Percentiles rank a stretch among this genome's conserved stretches.
Conservation (phyloP, 2,113 vertebrate species). For the Corythaixoides concolor region DNA sequence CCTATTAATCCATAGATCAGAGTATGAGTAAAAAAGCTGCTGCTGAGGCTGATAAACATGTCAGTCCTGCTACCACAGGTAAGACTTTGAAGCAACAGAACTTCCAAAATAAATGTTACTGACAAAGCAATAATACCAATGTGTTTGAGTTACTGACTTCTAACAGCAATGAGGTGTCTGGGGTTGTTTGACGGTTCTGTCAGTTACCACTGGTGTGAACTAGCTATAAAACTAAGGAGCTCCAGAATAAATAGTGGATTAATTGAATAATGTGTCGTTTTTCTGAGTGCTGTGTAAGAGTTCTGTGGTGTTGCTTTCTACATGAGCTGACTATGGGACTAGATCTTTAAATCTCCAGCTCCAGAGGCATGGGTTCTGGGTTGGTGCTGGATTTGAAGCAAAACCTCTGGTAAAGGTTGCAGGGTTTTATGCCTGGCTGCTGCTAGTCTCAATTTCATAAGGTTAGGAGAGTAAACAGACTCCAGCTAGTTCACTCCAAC, state of each 20-base stretch:
- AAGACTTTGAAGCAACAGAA: constrained; percentile 54
- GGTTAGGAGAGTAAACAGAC: background rate
- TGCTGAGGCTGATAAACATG: constrained; percentile 71
- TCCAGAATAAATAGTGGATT: background rate
- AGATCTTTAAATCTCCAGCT: background rate
- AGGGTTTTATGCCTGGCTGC: background rate
- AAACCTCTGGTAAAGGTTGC: background rate
- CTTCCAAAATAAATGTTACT: background rate
- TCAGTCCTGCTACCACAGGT: constrained; percentile 78
- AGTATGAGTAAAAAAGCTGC: constrained; percentile 78
- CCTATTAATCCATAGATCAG: constrained; percentile 73
- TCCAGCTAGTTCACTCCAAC: background rate
- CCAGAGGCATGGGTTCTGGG: background rate
- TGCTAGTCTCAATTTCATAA: background rate
- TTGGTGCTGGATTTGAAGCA: background rate
- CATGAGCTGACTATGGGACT: background rate
- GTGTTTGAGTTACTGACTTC: background rate
- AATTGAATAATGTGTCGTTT: background rate
- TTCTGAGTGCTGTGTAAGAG: background rate
- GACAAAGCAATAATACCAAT: background rate
- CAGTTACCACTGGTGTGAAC: background rate
- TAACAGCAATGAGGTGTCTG: constrained; percentile 8
- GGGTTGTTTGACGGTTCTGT: background rate
- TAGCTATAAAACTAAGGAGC: background rate
- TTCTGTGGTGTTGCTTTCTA: background rate